These are phyloP conservation scores for Tetropium fuscum DNA, from an alignment of 2,888 invertebrate genomes.

Conservation along the genomic window DNA sequence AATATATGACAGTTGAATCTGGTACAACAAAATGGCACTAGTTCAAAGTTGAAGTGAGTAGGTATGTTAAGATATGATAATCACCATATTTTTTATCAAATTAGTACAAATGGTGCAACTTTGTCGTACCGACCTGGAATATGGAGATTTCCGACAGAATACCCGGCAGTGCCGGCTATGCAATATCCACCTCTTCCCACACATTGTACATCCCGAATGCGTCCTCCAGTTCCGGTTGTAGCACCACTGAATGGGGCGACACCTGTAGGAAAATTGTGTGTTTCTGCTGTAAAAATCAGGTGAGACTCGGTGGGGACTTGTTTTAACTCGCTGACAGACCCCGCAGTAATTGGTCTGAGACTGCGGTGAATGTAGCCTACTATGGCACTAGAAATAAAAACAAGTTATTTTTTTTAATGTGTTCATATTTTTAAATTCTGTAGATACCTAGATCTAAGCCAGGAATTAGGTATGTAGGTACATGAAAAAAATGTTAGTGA, in stretches of 20 bases:
- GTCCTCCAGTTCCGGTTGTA: conserved; percentile 97
- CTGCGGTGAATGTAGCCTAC: conserved; percentile 81
- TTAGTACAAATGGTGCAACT: too few relatives aligned
- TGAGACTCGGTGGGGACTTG: conserved; percentile 76
- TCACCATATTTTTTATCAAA: too few relatives aligned
- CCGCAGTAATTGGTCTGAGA: conserved; percentile 77
- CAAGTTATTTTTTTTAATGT: too few relatives aligned
- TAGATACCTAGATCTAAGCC: too few relatives aligned
- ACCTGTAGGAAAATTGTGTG: conserved; percentile 98
- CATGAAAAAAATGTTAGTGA: too few relatives aligned
- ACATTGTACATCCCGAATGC: conserved; percentile 94
- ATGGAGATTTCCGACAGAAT: conserved; percentile 92
- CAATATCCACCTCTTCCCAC: conserved; percentile 95
- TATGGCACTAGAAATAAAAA: conserved; percentile 81
- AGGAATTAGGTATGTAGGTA: too few relatives aligned
- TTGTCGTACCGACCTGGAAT: conserved; percentile 87
- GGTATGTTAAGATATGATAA: too few relatives aligned
- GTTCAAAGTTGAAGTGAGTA: too few relatives aligned
- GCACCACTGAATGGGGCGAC: conserved; percentile 98
- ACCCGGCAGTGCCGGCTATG: conserved; percentile 96
- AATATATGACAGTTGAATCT: too few relatives aligned
- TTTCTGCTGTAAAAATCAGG: conserved; percentile 98
- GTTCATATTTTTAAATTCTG: too few relatives aligned
- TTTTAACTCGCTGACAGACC: conserved; percentile 72
- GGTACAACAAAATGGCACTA: too few relatives aligned